Evolutionary conservation across 2,888 invertebrate genomes (phyloP), one percentile per base, ranked within the genome.

Genomic region (Meteorus cinctellus): DNA sequence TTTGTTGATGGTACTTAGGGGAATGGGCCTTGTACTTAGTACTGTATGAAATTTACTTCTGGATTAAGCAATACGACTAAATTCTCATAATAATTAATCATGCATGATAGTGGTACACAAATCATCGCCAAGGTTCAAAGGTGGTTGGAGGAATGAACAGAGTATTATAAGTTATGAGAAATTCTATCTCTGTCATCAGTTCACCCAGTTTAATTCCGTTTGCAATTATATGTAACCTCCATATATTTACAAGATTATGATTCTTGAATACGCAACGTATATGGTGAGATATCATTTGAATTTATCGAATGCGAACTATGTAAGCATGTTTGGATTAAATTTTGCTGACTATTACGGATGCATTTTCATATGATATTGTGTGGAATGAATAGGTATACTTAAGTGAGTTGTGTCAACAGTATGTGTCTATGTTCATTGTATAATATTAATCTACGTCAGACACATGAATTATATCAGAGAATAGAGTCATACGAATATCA

Each of bases 11-110:
- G 31, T 59, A 12, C 12, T 12, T 12, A 12, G 12, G 12, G 41
- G 12, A 8, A 41, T 41, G 41, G 41, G 41, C 12, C 0, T 41
- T 12, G 8, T 12, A 8, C 12, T 41, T 1, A 12, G 4, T 12
- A 41, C 24, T 24, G 24, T 24, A 2, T 41, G 12, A 41, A 8
- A 8, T 12, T 41, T 12, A 8, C 41, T 12, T 8, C 8, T 12
- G 41, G 4, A 8, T 6, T 34, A 8, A 34, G 41, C 66, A 62
- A 45, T 69, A 31, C 63, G 69, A 63, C 74, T 75, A 75, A 75
- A 76, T 76, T 79, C 77, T n/a, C 48, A n/a, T 34, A 6, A 34
- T 34, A 34, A 6, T 34, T 8, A 34, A 8, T 34, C 8, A 8
- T 1, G 24, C 24, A 24, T 24, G 24, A 24, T 24, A 24, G 24